A percentile compares a stretch with the other conserved stretches of the same genome.
Evolutionary conservation across 2,113 vertebrate species (phyloP).

Genomic region (Saguinus midas): DNA sequence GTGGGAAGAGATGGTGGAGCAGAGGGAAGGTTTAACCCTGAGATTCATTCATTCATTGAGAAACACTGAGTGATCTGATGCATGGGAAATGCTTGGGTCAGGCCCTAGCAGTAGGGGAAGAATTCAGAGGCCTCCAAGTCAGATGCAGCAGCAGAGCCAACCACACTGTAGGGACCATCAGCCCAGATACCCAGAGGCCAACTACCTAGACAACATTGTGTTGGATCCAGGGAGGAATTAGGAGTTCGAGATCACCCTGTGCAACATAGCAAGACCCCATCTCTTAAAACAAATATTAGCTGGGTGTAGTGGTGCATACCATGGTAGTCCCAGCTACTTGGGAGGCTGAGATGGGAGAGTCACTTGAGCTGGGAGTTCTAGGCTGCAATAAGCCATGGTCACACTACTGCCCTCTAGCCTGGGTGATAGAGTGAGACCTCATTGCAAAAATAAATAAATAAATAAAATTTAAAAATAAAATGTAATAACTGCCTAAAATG

Average conservation of each 20-base stretch:
- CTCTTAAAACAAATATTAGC: too few relatives aligned
- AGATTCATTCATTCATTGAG: slow-evolving; percentile 11
- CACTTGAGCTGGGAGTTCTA: too few relatives aligned
- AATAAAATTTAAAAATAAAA: too few relatives aligned
- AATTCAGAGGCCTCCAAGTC: neutral
- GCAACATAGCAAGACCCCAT: too few relatives aligned
- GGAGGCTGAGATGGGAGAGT: too few relatives aligned
- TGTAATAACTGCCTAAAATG: neutral
- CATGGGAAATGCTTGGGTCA: neutral
- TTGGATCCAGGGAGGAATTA: neutral
- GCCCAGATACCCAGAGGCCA: neutral
- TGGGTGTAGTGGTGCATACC: too few relatives aligned
- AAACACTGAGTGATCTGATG: neutral
- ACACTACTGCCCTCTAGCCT: too few relatives aligned
- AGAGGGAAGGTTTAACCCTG: neutral
- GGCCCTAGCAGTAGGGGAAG: neutral
- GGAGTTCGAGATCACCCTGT: neutral
- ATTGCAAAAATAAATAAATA: too few relatives aligned
- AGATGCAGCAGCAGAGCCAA: neutral
- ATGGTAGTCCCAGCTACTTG: too few relatives aligned
- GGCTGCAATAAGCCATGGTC: too few relatives aligned
- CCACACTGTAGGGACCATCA: neutral
- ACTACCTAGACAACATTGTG: neutral
- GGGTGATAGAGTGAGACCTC: too few relatives aligned
- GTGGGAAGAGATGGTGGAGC: neutral